Evolutionary conservation across 2,888 invertebrate species (phyloP).

Genomic region (Cataglyphis livida): DNA sequence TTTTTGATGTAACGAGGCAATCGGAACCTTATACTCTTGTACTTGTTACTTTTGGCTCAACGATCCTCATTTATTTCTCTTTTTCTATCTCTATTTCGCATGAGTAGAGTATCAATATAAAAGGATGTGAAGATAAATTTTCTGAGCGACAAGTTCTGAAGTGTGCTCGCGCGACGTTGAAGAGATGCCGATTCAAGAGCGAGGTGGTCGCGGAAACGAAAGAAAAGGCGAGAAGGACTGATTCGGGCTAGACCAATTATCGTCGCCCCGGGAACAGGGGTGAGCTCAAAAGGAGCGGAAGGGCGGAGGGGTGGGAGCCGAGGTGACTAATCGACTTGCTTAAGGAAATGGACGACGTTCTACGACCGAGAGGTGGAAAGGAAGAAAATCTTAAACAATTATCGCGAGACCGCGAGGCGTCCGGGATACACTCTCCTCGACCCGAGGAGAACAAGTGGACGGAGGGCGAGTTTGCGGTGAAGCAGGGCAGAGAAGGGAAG

Average conservation of each 20-base stretch:
- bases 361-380: conserved; percentile 32
- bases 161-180: conserved; percentile 14
- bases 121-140: not conserved
- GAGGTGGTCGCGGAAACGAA: conserved; percentile 15
- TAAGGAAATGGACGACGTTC: conserved; percentile 63
- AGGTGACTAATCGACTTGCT: conserved; percentile 73
- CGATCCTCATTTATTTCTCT: conserved; percentile 22
- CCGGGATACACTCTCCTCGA: conserved; percentile 38
- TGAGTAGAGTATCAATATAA: conserved; percentile 18
- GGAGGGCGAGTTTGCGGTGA: conserved; percentile 47
- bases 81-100: conserved; percentile 27
- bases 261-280: conserved; percentile 19
- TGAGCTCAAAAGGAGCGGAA: conserved; percentile 17
- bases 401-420: conserved; percentile 61
- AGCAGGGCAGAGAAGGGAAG: not conserved
- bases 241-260: conserved; percentile 58
- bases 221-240: conserved; percentile 4
- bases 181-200: conserved; percentile 3
- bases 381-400: conserved; percentile 77
- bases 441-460: conserved; percentile 5
- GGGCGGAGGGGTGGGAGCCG: conserved; percentile 9
- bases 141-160: conserved; percentile 16
- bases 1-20: conserved; percentile 25
- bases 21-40: conserved; percentile 27
- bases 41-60: conserved; percentile 58